These are phyloP conservation scores for Drosophila robusta DNA, from an alignment of 2,888 invertebrate genomes.

Conservation along the genomic window DNA sequence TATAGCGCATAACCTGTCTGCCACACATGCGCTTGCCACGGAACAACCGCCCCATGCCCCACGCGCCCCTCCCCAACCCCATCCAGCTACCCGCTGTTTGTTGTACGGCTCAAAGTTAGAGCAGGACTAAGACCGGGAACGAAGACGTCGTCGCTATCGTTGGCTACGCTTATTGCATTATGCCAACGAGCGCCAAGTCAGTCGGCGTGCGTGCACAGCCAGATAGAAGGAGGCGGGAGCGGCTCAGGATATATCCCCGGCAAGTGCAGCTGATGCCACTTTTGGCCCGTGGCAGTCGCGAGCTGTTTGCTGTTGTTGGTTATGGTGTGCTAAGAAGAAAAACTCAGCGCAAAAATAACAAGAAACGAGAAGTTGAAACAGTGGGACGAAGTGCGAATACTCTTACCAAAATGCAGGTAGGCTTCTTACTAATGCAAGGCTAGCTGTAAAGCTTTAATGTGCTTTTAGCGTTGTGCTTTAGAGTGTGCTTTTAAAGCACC, in stretches of 20 bases:
- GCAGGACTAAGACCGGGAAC: slow-evolving; percentile 26
- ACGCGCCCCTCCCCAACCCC: too few species aligned
- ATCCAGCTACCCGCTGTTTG: slow-evolving; percentile 41
- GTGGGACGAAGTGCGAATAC: slow-evolving; percentile 26
- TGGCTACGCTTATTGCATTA: slow-evolving; percentile 81
- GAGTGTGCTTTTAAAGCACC: too few species aligned
- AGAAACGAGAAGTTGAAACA: slow-evolving; percentile 14
- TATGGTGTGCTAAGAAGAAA: slow-evolving; percentile 59
- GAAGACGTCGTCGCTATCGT: slow-evolving; percentile 60
- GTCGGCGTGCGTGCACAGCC: slow-evolving; percentile 63
- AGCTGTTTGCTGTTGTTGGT: slow-evolving; percentile 64
- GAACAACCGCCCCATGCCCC: too few species aligned
- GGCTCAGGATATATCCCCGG: slow-evolving; percentile 69
- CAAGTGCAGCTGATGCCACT: slow-evolving; percentile 78
- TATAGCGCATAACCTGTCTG: slow-evolving; percentile 80
- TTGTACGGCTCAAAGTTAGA: slow-evolving; percentile 63
- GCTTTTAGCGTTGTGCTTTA: not conserved
- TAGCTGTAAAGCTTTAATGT: not conserved
- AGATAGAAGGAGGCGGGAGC: slow-evolving; percentile 19
- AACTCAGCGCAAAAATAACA: slow-evolving; percentile 40
- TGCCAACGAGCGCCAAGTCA: slow-evolving; percentile 60
- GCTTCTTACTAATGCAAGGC: not conserved
- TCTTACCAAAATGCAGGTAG: not conserved
- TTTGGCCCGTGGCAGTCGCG: slow-evolving; percentile 73
- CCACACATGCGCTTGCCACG: slow-evolving; percentile 65